Percentiles rank a stretch among this genome's conserved stretches.
Conservation (phyloP, 1,140 invertebrate genomes). For the Pinna nobilis region DNA sequence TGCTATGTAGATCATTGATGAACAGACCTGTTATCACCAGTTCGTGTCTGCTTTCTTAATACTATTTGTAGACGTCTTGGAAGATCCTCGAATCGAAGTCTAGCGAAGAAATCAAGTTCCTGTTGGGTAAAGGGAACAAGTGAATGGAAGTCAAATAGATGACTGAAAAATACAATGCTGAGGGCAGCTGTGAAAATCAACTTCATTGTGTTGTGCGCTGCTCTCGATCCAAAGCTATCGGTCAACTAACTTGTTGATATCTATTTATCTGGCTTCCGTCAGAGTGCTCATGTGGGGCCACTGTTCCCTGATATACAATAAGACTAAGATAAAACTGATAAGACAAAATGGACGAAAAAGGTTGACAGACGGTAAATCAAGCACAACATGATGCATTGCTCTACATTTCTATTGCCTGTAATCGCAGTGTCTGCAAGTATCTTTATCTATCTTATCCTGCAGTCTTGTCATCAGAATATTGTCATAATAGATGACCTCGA, state of each 20-base stretch:
- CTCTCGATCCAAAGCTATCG: not conserved
- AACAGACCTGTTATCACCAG: conserved; percentile 18
- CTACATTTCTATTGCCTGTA: no score
- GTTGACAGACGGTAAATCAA: no score
- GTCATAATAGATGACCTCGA: no score
- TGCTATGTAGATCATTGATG: no score
- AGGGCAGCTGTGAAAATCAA: not conserved
- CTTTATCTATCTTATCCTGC: no score
- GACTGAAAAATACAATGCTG: not conserved
- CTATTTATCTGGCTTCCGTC: not conserved
- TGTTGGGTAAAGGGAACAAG: not conserved
- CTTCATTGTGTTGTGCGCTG: not conserved
- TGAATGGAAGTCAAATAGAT: not conserved
- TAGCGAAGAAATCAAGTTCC: conserved; percentile 14
- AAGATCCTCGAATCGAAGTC: conserved; percentile 2
- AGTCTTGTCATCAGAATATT: no score
- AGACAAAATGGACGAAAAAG: no score
- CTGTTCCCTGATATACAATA: not conserved
- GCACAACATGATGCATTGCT: no score
- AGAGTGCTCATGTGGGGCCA: not conserved
- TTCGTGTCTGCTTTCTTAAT: conserved; percentile 6
- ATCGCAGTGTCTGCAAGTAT: no score
- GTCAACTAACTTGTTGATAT: not conserved
- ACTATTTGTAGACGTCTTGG: conserved; percentile 10
- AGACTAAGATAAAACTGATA: no score